These are phyloP conservation scores for Pteropus alecto DNA, from an alignment of 2,113 vertebrate species.

Conservation along the genomic window DNA sequence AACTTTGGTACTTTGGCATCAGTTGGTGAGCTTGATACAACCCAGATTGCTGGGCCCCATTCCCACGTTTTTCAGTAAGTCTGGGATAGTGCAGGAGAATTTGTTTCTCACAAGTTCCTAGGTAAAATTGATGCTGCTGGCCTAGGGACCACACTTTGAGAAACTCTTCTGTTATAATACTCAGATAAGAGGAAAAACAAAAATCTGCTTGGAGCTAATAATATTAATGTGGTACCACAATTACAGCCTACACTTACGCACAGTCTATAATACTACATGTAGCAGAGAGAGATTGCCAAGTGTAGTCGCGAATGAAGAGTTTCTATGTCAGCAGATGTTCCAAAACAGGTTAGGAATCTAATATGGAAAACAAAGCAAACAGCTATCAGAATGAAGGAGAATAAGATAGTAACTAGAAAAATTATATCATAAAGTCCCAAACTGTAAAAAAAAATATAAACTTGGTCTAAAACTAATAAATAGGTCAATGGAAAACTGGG, in stretches of 20 bases:
- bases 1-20: neutral
- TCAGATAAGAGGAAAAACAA: neutral
- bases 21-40: neutral
- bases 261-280: neutral
- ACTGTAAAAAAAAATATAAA: neutral
- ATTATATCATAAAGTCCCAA: neutral
- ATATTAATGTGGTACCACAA: neutral
- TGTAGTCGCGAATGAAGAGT: neutral
- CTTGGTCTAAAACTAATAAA: neutral
- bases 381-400: neutral
- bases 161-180: neutral
- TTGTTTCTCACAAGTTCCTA: neutral
- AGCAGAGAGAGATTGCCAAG: neutral
- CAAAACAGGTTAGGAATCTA: neutral
- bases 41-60: accelerated
- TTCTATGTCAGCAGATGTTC: neutral
- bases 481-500: neutral
- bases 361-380: neutral
- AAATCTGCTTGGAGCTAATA: neutral
- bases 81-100: neutral
- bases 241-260: neutral
- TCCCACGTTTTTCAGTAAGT: neutral
- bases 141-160: neutral
- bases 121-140: neutral
- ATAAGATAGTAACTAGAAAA: neutral